A percentile compares a stretch with the other conserved stretches of the same genome.
These are phyloP conservation scores for Kryptolebias ocellatus DNA, from an alignment of 2,797 vertebrate species.

Conservation along the genomic window DNA sequence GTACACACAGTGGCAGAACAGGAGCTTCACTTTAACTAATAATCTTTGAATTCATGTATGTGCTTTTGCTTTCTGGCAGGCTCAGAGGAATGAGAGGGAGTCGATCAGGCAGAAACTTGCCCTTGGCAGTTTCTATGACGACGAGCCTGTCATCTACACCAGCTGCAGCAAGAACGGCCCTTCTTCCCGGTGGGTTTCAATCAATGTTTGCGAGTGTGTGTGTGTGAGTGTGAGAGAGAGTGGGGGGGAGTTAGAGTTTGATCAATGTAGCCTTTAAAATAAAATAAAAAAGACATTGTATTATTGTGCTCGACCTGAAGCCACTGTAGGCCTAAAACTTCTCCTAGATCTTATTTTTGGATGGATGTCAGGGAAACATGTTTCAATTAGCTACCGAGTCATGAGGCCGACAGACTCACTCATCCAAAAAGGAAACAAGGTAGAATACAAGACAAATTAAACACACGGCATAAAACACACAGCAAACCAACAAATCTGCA, in stretches of 20 bases:
- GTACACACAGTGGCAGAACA: not conserved
- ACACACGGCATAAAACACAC: too few relatives aligned
- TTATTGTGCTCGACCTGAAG: constrained; percentile 17
- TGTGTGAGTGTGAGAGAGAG: not conserved
- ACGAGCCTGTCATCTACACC: constrained; percentile 95
- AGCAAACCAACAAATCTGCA: too few relatives aligned
- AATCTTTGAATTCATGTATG: constrained; percentile 26
- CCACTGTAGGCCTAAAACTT: constrained; percentile 10
- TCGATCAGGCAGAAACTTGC: constrained; percentile 98
- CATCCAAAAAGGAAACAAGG: too few relatives aligned
- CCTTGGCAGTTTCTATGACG: constrained; percentile 98
- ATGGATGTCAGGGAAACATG: constrained; percentile 6
- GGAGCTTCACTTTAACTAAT: constrained; percentile 13
- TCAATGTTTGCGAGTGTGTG: constrained; percentile 16
- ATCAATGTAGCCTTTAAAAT: constrained; percentile 26
- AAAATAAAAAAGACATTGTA: not conserved
- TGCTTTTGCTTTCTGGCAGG: constrained; percentile 75
- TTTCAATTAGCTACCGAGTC: not conserved
- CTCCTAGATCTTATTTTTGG: constrained; percentile 16
- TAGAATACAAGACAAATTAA: too few relatives aligned
- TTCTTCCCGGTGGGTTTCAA: constrained; percentile 87
- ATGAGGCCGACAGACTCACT: too few relatives aligned
- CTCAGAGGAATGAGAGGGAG: constrained; percentile 97
- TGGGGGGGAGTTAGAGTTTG: constrained; percentile 21
- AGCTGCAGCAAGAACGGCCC: constrained; percentile 94